phyloP scores from a whole-genome alignment of 2,797 vertebrate species.

The Tauraco hartlaubi region DNA sequence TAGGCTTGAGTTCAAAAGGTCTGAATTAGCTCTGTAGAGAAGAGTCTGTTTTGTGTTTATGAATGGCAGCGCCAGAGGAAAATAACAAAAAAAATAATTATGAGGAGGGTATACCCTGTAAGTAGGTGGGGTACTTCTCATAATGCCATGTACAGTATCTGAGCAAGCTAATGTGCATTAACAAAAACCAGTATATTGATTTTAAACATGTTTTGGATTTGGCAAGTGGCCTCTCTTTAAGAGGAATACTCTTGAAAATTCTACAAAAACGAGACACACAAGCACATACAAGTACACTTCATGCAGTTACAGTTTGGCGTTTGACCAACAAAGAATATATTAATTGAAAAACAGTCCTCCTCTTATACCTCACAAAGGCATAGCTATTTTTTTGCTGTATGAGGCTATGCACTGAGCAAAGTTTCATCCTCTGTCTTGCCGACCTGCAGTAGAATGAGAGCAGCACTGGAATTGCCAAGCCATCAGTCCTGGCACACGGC shows the following conservation, averaged over 20 bases:
- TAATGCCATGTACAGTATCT: background rate
- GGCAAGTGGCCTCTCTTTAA: background rate
- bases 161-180: background rate
- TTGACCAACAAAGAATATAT: background rate
- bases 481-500: background rate
- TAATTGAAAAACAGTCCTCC: background rate
- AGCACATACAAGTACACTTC: background rate
- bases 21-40: background rate
- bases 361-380: background rate
- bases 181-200: background rate
- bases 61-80: background rate
- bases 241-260: background rate
- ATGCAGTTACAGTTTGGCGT: background rate
- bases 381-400: background rate
- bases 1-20: background rate
- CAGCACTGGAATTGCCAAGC: background rate
- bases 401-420: background rate
- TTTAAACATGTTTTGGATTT: background rate
- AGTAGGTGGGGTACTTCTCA: background rate
- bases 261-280: background rate
- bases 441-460: background rate
- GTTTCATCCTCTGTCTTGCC: constrained; percentile 4
- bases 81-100: background rate
- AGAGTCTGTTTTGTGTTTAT: background rate
- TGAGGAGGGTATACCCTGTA: background rate